Base-by-base conservation (phyloP, 2,113 vertebrate species). In the Amphilophus citrinellus region DNA sequence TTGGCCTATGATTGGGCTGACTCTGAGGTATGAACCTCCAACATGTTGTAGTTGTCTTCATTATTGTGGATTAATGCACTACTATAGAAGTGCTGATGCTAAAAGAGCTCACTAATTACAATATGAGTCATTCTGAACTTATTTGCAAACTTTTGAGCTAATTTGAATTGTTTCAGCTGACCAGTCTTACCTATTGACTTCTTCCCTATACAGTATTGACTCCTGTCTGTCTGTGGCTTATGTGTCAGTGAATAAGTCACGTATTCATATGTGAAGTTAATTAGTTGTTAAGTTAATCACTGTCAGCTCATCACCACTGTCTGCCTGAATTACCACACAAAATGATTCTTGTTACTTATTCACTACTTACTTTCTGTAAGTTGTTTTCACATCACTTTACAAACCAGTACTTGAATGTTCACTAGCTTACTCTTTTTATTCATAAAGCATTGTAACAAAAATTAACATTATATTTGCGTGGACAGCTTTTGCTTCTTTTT, bases 241-340 rank as follows among this genome's bases (percentile, higher is more conserved):
- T 82, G 85, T 91, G 92, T 91, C 91, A 87, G 10, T 86, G 90
- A 89, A 76, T 81, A 87, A 91, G 89, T 32, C 80, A 24, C 63
- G 68, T 86, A 83, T 89, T 89, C 77, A 93, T 87, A 83, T 20
- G 79, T 83, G 80, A 58, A 89, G 88, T 82, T 89, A 84, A 91
- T 93, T 86, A 92, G 82, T 22, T 61, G 24, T 80, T 5, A 42
- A 87, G 39, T 75, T 58, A 87, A 75, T 80, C 57, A 37, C 66
- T 61, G 22, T 77, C 27, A 47, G 79, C 42, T 87, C 80, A 75
- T 75, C 27, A 57, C 53, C 58, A 1, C 35, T 18, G 1, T 75
- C 80, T 71, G 22, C 77, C 56, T 92, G 83, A 82, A 88, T 90
- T 79, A 79, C 42, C 80, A 61, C 85, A 66, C 65, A 14, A 6